Base-by-base conservation (phyloP, 2,113 vertebrate species). In the Oryzias woworae region DNA sequence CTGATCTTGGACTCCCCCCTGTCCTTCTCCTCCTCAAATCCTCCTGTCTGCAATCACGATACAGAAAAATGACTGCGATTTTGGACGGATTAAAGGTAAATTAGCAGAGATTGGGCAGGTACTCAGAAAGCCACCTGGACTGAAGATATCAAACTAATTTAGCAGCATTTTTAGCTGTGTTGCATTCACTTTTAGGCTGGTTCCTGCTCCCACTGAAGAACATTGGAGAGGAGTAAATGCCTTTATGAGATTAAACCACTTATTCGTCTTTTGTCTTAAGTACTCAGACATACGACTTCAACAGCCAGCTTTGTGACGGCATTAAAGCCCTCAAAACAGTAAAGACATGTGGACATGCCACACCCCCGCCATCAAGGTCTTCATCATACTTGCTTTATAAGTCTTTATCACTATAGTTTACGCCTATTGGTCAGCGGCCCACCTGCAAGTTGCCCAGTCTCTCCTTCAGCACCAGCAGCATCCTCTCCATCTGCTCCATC, bases 381-480 rank as follows among this genome's bases (percentile, higher is more conserved):
- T 36, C 31, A 36, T 36, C 31, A 36, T 36, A 36, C 31, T 66
- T 47, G 4, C 7, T 52, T 62, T 18, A 36, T 24, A 0, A 3
- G 18, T 14, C 13, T 20, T 43, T 26, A 23, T 17, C 10, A 31
- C 15, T 26, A 18, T 4, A 24, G 20, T 8, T 1, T 4, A 8
- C n/a, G 6, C 28, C 18, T 28, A 47, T 28, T 3, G 18, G 0
- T 62, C 23, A 26, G 22, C 14, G 54, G 15, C 87, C 86, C 86
- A 94, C 94, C 93, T 94, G 92, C 46, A 94, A 73, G 62, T 88
- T 92, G 53, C 91, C 87, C 78, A 94, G 86, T 60, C 92, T 82
- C 60, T 94, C 91, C 83, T 93, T 94, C 23, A 94, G 88, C 0
- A 89, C 90, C 41, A 88, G 88, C 79, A 94, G 84, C 93, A 92